Evolutionary conservation across 2,113 vertebrate species (phyloP), one percentile per base, ranked within the genome.

Genomic region (Lagopus leucura): DNA sequence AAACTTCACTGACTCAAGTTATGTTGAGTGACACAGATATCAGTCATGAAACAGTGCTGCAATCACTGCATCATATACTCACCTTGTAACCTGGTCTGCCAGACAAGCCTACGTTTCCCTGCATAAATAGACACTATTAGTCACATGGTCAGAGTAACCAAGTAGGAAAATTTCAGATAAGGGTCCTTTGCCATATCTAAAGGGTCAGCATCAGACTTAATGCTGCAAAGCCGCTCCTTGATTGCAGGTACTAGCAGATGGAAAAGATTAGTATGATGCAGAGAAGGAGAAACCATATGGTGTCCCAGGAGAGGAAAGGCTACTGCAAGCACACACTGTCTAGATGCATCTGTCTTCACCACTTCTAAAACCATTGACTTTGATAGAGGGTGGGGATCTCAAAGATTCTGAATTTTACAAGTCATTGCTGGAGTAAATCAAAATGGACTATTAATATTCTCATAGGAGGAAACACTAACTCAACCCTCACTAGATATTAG

Each of bases 61-160:
- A 12, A 1, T 11, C 54, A 2, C 42, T 8, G 30, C 60, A 16
- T 0, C 60, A 16, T 0, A 7, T 48, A 75, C 97, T 97, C 95
- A 98, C 99, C 97, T 98, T 99, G 89, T 97, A 98, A n/a, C 98
- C 99, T 27, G 98, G 98, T 93, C 98, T 99, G 74, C 99, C 99
- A 55, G 99, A 99, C 88, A 99, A 97, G 74, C 98, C 99, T 82
- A 99, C 98, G 54, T 99, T 99, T 79, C 99, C 99, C 99, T 99
- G 93, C 28, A 27, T 88, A 87, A 92, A 94, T 40, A 94, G 24
- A 83, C 36, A 88, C 27, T 0, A 0, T 89, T 63, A 90, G 65
- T 77, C 78, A 69, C 27, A 55, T 0, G 6, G 30, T 13, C 82
- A 65, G 18, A 69, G 52, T 1, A 27, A 75, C 5, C 6, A 11